phyloP scores from a whole-genome alignment of 2,797 vertebrate genomes.

The Petrocephalus schoutedeni region DNA sequence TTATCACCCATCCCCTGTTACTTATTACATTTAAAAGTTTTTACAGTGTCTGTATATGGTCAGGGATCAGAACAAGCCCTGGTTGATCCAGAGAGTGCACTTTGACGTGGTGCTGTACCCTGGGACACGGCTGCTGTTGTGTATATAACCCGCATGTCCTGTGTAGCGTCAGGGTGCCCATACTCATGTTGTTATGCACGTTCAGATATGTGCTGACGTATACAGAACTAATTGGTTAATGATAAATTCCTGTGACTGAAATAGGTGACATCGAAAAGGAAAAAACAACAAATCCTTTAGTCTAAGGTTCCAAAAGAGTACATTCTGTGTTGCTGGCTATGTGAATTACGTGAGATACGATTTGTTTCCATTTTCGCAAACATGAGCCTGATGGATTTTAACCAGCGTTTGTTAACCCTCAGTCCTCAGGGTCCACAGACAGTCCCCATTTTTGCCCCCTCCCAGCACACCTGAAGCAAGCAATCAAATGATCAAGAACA shows the following conservation, averaged over 20 bases:
- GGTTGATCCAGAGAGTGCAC: background rate
- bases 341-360: background rate
- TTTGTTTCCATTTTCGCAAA: background rate
- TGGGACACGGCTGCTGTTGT: background rate
- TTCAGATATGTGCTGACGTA: background rate
- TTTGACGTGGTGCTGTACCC: background rate
- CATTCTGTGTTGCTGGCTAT: background rate
- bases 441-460: background rate
- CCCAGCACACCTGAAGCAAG: background rate
- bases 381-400: too few relatives aligned
- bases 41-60: background rate
- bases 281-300: background rate
- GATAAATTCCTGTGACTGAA: background rate
- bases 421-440: background rate
- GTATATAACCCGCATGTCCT: background rate
- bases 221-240: background rate
- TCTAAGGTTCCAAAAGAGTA: background rate
- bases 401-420: background rate
- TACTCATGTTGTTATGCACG: background rate
- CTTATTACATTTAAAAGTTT: constrained; percentile 14
- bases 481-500: background rate
- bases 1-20: background rate
- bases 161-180: background rate
- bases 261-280: background rate
- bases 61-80: background rate